phyloP scores from a whole-genome alignment of 2,888 invertebrate genomes.

The Xanthorhoe spadicearia region DNA sequence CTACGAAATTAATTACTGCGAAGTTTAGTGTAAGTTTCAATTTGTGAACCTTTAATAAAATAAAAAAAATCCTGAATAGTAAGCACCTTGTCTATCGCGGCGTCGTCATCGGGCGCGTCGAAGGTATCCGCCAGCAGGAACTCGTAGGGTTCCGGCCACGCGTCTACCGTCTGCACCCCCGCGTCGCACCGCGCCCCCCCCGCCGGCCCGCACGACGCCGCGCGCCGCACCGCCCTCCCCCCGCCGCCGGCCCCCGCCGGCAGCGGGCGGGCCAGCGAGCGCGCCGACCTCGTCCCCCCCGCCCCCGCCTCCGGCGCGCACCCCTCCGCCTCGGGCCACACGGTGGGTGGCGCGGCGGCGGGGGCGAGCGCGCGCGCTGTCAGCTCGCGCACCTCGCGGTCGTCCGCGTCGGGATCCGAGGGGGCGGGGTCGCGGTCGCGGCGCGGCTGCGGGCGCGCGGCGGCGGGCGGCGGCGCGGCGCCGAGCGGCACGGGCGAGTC shows the following conservation, averaged over 20 bases:
- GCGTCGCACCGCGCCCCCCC: conserved; percentile 39
- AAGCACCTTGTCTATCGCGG: conserved; percentile 50
- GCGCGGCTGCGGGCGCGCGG: conserved; percentile 60
- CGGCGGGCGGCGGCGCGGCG: conserved; percentile 67
- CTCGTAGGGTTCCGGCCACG: conserved; percentile 90
- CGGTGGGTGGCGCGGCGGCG: conserved; percentile 28
- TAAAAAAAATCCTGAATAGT: too few species aligned
- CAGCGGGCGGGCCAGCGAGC: conserved; percentile 47
- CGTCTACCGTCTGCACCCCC: conserved; percentile 87
- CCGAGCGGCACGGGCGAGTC: conserved; percentile 78
- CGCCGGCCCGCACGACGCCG: conserved; percentile 42
- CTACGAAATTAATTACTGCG: too few species aligned
- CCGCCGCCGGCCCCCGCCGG: conserved; percentile 34
- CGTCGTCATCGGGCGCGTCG: conserved; percentile 68
- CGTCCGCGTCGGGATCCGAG: conserved; percentile 57
- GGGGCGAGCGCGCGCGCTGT: conserved; percentile 44
- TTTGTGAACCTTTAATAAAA: too few species aligned
- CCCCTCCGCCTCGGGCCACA: conserved; percentile 26
- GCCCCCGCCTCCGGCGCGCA: too few species aligned
- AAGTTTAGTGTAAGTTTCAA: too few species aligned
- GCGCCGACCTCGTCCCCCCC: conserved; percentile 18
- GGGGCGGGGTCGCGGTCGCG: conserved; percentile 59
- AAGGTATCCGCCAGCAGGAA: conserved; percentile 89
- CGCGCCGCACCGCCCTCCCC: conserved; percentile 43
- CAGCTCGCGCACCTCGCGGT: conserved; percentile 51